A percentile compares a stretch with the other conserved stretches of the same genome.
These are phyloP conservation scores for Cebidichthys violaceus DNA, from an alignment of 2,113 vertebrate species.

Conservation along the genomic window DNA sequence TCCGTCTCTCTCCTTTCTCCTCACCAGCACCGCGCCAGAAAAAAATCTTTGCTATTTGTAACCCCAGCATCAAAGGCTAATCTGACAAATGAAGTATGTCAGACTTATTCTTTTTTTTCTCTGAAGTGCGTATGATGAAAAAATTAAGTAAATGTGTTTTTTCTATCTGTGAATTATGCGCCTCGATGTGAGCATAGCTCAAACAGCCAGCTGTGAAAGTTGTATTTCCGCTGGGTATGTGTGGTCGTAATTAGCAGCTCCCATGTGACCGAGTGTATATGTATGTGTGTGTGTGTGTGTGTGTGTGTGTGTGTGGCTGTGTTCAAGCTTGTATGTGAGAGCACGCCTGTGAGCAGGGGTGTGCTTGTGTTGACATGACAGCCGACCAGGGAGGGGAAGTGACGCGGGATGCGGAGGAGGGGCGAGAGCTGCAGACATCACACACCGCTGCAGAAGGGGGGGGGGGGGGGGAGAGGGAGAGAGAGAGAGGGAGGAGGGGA, in stretches of 20 bases:
- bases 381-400: conserved; percentile 74
- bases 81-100: conserved; percentile 44
- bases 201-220: conserved; percentile 71
- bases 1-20: neutral
- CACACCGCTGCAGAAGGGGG: conserved; percentile 59
- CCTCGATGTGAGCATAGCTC: conserved; percentile 23
- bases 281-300: conserved; percentile 42
- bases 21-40: neutral
- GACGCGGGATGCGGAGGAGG: conserved; percentile 74
- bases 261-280: conserved; percentile 59
- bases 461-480: conserved; percentile 17
- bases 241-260: conserved; percentile 72
- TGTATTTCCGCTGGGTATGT: conserved; percentile 70
- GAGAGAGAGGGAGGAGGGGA: conserved; percentile 29
- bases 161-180: conserved; percentile 7
- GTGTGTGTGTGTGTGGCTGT: conserved; percentile 41
- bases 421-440: conserved; percentile 73
- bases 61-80: conserved; percentile 19
- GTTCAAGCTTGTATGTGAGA: conserved; percentile 34
- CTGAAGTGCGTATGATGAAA: conserved; percentile 34
- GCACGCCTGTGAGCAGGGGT: conserved; percentile 60
- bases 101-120: conserved; percentile 5
- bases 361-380: conserved; percentile 79
- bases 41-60: conserved; percentile 21
- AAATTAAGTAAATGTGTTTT: conserved; percentile 43